phyloP scores from a whole-genome alignment of 2,797 vertebrate genomes.

The Sebastes wilsoni region DNA sequence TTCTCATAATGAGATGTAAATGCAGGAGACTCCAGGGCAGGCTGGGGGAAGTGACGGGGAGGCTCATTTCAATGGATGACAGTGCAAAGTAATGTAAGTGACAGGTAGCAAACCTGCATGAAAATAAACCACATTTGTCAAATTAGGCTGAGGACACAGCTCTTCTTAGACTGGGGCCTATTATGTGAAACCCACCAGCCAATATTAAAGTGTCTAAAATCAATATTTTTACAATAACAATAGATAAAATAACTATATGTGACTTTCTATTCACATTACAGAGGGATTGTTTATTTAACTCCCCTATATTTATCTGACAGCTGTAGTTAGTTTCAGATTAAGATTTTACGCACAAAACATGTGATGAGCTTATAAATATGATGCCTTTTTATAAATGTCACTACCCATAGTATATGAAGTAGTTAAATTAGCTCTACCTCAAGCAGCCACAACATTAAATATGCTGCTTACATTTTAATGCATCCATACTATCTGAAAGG shows the following conservation, averaged over 20 bases:
- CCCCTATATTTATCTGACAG: not conserved
- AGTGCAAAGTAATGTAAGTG: slow-evolving; percentile 53
- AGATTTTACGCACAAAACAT: not conserved
- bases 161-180: not conserved
- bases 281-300: no score
- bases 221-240: not conserved
- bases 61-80: slow-evolving; percentile 31
- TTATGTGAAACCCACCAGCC: not conserved
- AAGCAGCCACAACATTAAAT: not conserved
- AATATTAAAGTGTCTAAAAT: not conserved
- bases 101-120: slow-evolving; percentile 74
- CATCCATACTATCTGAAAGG: not conserved
- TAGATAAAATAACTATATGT: not conserved
- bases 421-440: not conserved
- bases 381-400: not conserved
- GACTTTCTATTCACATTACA: not conserved
- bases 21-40: slow-evolving; percentile 26
- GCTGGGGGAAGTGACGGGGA: not conserved
- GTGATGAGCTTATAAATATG: not conserved
- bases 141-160: not conserved
- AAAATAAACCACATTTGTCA: slow-evolving; percentile 41
- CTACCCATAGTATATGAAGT: not conserved
- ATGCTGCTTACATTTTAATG: not conserved
- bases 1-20: slow-evolving; percentile 68
- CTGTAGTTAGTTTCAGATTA: not conserved